Percentiles rank a stretch among this genome's conserved stretches.
Evolutionary conservation across 2,113 vertebrate species (phyloP).

Genomic region (Chionis minor): DNA sequence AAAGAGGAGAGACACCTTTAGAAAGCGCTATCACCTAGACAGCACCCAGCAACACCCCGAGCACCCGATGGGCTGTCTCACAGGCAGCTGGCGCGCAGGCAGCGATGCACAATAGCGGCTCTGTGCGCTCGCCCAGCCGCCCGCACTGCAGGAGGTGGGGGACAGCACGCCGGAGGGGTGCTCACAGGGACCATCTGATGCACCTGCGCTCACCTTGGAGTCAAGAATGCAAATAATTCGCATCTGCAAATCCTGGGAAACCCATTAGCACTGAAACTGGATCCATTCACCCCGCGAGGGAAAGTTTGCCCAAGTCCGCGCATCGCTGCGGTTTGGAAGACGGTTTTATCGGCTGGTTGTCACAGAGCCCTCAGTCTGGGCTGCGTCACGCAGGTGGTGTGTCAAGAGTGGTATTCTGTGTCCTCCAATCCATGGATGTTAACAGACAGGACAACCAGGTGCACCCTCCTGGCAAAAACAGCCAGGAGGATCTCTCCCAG

Average conservation of each 20-base stretch:
- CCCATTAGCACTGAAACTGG: neutral
- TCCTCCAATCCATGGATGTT: neutral
- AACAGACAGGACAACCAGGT: neutral
- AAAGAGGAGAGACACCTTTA: neutral
- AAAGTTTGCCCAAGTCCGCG: neutral
- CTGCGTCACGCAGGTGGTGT: neutral
- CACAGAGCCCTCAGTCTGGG: neutral
- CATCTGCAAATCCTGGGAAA: conserved; percentile 59
- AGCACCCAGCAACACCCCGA: neutral
- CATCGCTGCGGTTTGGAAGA: accelerated
- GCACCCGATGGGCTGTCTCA: neutral
- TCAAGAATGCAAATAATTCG: conserved; percentile 75
- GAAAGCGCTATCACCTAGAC: neutral
- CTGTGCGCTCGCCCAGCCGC: conserved; percentile 30
- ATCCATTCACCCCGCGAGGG: neutral
- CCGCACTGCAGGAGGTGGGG: neutral
- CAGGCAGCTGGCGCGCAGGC: neutral
- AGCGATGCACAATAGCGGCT: conserved; percentile 65
- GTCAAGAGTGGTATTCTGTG: neutral
- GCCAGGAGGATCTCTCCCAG: neutral
- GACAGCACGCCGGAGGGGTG: neutral
- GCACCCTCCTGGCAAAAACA: neutral
- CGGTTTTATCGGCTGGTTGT: neutral
- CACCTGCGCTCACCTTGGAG: conserved; percentile 73
- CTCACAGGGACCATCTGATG: neutral